phyloP scores from a whole-genome alignment of 2,888 invertebrate species.

The Noctuana brunneofusca region DNA sequence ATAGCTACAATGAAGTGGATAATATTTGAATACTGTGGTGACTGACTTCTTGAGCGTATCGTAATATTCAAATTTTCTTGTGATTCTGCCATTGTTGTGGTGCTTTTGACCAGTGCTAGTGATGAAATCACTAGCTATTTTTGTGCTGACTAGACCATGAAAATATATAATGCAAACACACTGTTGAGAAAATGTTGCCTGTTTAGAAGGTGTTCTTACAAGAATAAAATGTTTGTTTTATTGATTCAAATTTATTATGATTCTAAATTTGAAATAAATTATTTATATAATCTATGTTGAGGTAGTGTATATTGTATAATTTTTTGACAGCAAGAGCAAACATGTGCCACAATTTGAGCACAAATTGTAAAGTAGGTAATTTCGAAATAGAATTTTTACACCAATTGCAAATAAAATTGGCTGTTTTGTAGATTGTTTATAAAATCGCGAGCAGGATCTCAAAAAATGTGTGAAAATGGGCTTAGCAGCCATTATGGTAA shows the following conservation, averaged over 20 bases:
- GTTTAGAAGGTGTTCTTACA: not conserved
- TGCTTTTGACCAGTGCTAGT: not conserved
- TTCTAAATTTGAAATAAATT: not conserved
- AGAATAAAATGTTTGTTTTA: not conserved
- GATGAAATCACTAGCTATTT: not conserved
- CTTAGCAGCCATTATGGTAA: not conserved
- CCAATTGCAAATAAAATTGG: conserved; percentile 19
- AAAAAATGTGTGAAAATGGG: conserved; percentile 6
- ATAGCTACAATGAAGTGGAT: no score
- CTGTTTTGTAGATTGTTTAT: conserved; percentile 20
- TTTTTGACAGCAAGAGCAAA: not conserved
- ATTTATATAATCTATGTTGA: not conserved
- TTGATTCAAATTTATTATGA: not conserved
- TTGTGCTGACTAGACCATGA: no score
- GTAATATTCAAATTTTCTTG: no score
- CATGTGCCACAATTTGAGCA: not conserved
- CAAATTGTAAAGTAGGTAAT: not conserved
- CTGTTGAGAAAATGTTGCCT: not conserved
- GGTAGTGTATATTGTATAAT: not conserved
- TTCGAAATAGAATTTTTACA: not conserved
- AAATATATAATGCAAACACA: not conserved
- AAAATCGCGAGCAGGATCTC: conserved; percentile 31
- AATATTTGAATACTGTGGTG: no score
- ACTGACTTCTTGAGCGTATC: not conserved
- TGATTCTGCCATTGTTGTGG: not conserved